Evolutionary conservation across 2,888 invertebrate genomes (phyloP), one percentile per base, ranked within the genome.

Genomic region (Polydesmus complanatus): DNA sequence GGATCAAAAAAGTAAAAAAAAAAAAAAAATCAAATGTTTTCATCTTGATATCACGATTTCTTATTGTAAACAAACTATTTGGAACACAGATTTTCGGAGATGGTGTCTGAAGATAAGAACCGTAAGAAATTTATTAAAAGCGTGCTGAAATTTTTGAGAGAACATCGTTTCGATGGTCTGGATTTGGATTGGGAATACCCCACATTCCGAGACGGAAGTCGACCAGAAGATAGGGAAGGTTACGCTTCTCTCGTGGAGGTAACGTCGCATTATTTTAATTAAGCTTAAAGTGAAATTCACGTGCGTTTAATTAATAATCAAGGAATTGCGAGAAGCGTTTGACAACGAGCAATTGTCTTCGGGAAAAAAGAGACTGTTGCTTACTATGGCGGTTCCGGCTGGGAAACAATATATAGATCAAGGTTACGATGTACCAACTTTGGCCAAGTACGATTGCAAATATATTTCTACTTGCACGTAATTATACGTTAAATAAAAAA

Each of bases 321-420:
- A 84, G 81, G 93, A 94, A 75, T 75, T 94, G 54, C 80, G 92
- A 1, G 85, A 89, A 67, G 92, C 93, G 71, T 94, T 93, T 70
- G 88, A 93, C 59, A 79, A 83, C 62, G 95, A 95, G 72, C 81
- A 88, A 0, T 80, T 83, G 65, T 86, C 89, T 75, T 88, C 89
- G 2, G 89, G 89, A 65, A 81, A 88, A 68, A 78, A 86, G 0
- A 76, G 85, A 64, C 79, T 94, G 37, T 77, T 94, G 58, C 77
- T 95, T 21, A 90, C 94, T 3, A 91, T 94, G 85, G 94, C 94
- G 14, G 90, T 94, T 27, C 93, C 93, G 0, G 93, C 93, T 1
- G 93, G 93, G 23, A 86, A 89, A 67, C 90, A 93, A 72, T 91
- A 92, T 71, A 87, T 94, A 66, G 86, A 91, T 71, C 90, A 92